Evolutionary conservation across 2,797 vertebrate genomes (phyloP).

Genomic region (Podarcis siculus): DNA sequence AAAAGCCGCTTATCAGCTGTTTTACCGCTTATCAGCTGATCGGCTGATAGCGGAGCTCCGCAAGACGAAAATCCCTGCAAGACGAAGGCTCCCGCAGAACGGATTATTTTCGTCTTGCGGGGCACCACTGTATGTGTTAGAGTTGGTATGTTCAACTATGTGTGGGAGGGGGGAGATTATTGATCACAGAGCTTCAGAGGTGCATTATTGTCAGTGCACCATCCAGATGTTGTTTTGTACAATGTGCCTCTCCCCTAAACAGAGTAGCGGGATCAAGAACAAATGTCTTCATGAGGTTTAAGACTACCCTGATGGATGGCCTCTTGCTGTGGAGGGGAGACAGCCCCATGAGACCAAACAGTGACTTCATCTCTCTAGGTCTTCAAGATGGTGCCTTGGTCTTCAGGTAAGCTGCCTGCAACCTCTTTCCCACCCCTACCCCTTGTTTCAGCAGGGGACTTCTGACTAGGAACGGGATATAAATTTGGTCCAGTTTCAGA

Average conservation of each 20-base stretch:
- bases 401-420: constrained; percentile 83
- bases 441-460: neutral
- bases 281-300: constrained; percentile 94
- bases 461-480: too few relatives aligned
- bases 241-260: constrained; percentile 31
- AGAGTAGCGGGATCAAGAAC: constrained; percentile 93
- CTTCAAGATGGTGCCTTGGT: constrained; percentile 89
- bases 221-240: neutral
- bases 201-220: neutral
- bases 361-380: constrained; percentile 93
- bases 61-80: too few relatives aligned
- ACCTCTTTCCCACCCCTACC: too few relatives aligned
- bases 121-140: too few relatives aligned
- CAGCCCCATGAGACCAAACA: constrained; percentile 89
- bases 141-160: neutral
- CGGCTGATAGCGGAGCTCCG: too few relatives aligned
- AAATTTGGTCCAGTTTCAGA: too few relatives aligned
- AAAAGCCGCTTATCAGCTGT: too few relatives aligned
- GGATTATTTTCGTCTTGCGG: too few relatives aligned
- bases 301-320: constrained; percentile 90
- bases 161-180: neutral
- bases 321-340: constrained; percentile 94
- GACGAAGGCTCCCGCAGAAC: too few relatives aligned
- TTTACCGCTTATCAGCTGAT: too few relatives aligned
- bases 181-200: neutral